Evolutionary conservation across 1,140 invertebrate species (phyloP), one percentile per base, ranked within the genome.

Genomic region (Dreissena polymorpha): DNA sequence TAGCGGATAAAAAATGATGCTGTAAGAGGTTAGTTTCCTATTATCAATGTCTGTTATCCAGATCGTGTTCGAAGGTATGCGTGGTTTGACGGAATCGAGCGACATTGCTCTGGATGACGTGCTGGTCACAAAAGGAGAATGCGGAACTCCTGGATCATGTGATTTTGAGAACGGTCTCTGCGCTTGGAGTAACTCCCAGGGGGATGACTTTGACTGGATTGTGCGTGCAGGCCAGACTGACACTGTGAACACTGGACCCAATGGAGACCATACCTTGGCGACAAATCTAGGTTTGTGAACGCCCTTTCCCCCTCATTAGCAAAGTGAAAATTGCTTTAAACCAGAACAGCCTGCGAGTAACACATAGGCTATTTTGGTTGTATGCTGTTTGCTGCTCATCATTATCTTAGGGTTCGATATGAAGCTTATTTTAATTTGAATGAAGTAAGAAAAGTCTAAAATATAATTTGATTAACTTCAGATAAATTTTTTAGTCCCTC

Each of bases 71-170:
- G 95, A 95, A 88, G 95, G 94, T 1, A 93, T 94, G 50, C 93
- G 96, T 18, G 96, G 96, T 7, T 95, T 95, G 73, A 94, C 94
- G 64, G 91, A 95, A 86, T 18, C 55, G 50, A 95, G 95, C 18
- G 95, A 96, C 85, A 96, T 96, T 88, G 96, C 95, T 14, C 94
- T 96, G 23, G 96, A 96, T 91, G 96, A 96, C 86, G 94, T 96
- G 25, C 94, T 95, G 2, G 94, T 95, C 73, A 92, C 93, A 8
- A 93, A 92, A 39, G 95, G 95, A 51, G 60, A 57, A 50, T 88
- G 88, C 76, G 77, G 86, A 0, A 14, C 55, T 13, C 85, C 83
- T 51, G 88, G 86, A 49, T 16, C 79, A 10, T 90, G 88, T 84
- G 83, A 89, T 68, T 92, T 92, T 85, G 90, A 92, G 73, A 89